Percentiles rank a stretch among this genome's conserved stretches.
phyloP scores from a whole-genome alignment of 1,140 invertebrate species.

The Bombyx mori region ASM3026992v2 NC_085107.1:7961001-7961500 shows the following conservation, averaged over 20 bases:
- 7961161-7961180: conserved; percentile 53
- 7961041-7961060: not conserved
- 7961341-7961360: conserved; percentile 21
- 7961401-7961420: too few species aligned
- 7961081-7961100: conserved; percentile 1
- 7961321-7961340: conserved; percentile 22
- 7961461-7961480: too few species aligned
- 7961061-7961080: not conserved
- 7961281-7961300: conserved; percentile 53
- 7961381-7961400: too few species aligned
- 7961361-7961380: conserved; percentile 8
- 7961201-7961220: conserved; percentile 55
- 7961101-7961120: conserved; percentile 22
- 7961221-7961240: conserved; percentile 59
- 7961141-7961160: conserved; percentile 23
- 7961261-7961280: conserved; percentile 34
- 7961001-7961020: too few species aligned
- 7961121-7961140: conserved; percentile 39
- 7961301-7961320: conserved; percentile 24
- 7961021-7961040: too few species aligned
- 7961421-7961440: too few species aligned
- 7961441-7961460: too few species aligned
- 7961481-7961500: too few species aligned
- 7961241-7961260: conserved; percentile 29
- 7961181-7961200: conserved; percentile 54